phyloP scores from a whole-genome alignment of 2,113 vertebrate genomes.

The Carassius gibelio region DNA sequence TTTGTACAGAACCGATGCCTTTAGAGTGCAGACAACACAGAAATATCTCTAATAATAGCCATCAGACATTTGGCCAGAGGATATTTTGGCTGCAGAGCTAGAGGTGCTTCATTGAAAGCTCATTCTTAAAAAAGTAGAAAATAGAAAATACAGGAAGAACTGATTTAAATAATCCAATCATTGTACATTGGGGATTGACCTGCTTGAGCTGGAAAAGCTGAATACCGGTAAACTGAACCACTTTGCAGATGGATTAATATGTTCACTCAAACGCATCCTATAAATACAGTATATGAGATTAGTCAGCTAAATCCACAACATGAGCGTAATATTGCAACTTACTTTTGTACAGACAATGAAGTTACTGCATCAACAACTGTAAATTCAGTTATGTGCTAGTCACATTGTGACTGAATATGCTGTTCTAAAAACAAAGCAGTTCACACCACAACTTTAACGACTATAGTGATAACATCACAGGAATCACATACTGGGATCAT shows the following conservation, averaged over 20 bases:
- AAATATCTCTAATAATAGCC: constrained; percentile 28
- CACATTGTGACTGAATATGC: not conserved
- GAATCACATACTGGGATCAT: too few species aligned
- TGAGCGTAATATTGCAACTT: not conserved
- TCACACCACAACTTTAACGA: too few species aligned
- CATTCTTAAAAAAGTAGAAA: not conserved
- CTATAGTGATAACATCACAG: too few species aligned
- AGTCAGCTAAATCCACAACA: not conserved
- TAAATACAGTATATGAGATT: constrained; percentile 7
- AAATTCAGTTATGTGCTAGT: not conserved
- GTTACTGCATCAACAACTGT: not conserved
- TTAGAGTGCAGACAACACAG: not conserved
- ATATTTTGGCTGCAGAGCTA: constrained; percentile 21
- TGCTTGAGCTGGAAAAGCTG: not conserved
- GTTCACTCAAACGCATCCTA: constrained; percentile 4
- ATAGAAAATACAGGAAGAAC: not conserved
- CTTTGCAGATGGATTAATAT: constrained; percentile 20
- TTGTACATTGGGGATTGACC: not conserved
- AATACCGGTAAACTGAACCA: constrained; percentile 7
- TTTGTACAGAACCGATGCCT: not conserved
- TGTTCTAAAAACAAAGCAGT: too few species aligned
- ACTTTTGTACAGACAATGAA: not conserved
- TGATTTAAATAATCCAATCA: constrained; percentile 30
- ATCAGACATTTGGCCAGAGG: constrained; percentile 21
- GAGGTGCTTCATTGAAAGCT: not conserved